Evolutionary conservation across 2,888 invertebrate genomes (phyloP).

Genomic region (Cantharis nigra): DNA sequence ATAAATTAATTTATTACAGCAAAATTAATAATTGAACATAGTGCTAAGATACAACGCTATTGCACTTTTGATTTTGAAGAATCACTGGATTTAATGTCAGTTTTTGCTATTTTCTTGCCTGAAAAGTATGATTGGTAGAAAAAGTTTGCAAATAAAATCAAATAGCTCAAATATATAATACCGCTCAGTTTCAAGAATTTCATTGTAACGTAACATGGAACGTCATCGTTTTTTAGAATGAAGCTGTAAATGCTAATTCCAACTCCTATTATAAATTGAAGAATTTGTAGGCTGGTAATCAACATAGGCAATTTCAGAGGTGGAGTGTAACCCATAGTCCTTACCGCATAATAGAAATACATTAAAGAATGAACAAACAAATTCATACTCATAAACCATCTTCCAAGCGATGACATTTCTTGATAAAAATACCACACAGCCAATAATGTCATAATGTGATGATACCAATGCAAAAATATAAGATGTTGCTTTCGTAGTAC

Average conservation of each 20-base stretch:
- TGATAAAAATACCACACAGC: slow-evolving; percentile 91
- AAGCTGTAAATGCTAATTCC: slow-evolving; percentile 87
- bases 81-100: background rate
- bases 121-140: slow-evolving; percentile 89
- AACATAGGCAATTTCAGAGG: slow-evolving; percentile 86
- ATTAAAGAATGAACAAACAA: slow-evolving; percentile 89
- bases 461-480: slow-evolving; percentile 96
- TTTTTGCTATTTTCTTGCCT: slow-evolving; percentile 37
- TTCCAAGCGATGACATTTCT: slow-evolving; percentile 85
- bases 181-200: slow-evolving; percentile 86
- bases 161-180: slow-evolving; percentile 93
- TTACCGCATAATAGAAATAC: slow-evolving; percentile 89
- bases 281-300: slow-evolving; percentile 87
- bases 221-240: slow-evolving; percentile 73
- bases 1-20: no score
- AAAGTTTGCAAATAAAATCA: slow-evolving; percentile 90
- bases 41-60: background rate
- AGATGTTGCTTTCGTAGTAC: slow-evolving; percentile 90
- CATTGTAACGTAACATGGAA: slow-evolving; percentile 79
- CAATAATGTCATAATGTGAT: slow-evolving; percentile 91
- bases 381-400: slow-evolving; percentile 96
- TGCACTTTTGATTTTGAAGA: background rate
- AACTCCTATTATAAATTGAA: slow-evolving; percentile 95
- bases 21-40: no score
- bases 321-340: slow-evolving; percentile 82